phyloP scores from a whole-genome alignment of 2,113 vertebrate genomes.

The Stigmatopora argus region DNA sequence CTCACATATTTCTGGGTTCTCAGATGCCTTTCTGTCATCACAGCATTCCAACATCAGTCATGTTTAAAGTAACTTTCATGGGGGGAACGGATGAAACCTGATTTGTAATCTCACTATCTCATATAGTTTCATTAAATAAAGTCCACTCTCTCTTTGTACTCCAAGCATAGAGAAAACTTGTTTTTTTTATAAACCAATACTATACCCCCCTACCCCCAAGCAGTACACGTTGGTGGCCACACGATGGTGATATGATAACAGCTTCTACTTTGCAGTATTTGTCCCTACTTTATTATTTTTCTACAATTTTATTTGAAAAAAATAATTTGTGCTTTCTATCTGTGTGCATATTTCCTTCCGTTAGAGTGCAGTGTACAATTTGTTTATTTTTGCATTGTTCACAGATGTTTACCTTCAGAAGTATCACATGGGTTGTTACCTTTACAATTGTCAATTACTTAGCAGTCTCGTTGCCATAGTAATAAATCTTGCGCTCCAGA shows the following conservation, averaged over 20 bases:
- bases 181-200: neutral
- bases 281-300: neutral
- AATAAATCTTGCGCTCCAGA: conserved; percentile 1
- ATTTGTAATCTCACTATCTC: conserved; percentile 82
- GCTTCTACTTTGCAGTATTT: neutral
- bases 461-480: conserved; percentile 23
- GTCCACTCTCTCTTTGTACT: conserved; percentile 89
- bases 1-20: conserved; percentile 48
- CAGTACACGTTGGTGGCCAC: conserved; percentile 19
- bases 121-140: conserved; percentile 86
- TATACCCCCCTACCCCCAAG: neutral
- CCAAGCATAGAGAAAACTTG: conserved; percentile 32
- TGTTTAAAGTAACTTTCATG: conserved; percentile 52
- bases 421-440: neutral
- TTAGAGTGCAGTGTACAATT: neutral
- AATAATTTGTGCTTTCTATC: neutral
- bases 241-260: conserved; percentile 18
- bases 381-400: too few species aligned
- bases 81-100: conserved; percentile 72
- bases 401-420: neutral
- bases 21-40: conserved; percentile 79
- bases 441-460: neutral
- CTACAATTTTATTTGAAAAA: neutral
- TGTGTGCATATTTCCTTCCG: neutral
- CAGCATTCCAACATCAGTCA: conserved; percentile 86